phyloP scores from a whole-genome alignment of 2,113 vertebrate genomes.

The Trematomus loennbergii region DNA sequence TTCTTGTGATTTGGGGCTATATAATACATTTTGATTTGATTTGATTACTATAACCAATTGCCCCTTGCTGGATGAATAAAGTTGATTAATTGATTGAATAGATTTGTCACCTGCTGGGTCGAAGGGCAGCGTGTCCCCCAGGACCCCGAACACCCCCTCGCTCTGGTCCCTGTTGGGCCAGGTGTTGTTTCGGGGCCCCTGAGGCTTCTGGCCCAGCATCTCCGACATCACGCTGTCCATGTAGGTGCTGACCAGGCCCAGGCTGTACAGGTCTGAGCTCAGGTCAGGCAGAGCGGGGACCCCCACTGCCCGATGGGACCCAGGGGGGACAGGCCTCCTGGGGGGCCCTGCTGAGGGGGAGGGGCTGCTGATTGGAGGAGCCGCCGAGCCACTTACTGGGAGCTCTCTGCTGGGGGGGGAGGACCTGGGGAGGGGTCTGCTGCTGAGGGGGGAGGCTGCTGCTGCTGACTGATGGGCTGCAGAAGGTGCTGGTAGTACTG shows the following conservation, averaged over 20 bases:
- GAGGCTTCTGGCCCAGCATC: constrained; percentile 96
- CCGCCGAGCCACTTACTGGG: constrained; percentile 90
- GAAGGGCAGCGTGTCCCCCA: constrained; percentile 95
- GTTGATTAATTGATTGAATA: neutral
- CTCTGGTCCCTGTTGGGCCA: constrained; percentile 99
- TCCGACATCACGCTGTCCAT: constrained; percentile 98
- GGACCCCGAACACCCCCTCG: constrained; percentile 93
- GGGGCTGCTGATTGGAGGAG: constrained; percentile 88
- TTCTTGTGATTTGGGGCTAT: too few relatives aligned
- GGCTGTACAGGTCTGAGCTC: constrained; percentile 96
- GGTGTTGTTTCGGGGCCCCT: constrained; percentile 97
- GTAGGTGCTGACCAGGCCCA: constrained; percentile 97
- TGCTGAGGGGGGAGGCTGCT: constrained; percentile 79
- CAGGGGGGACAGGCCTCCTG: constrained; percentile 89
- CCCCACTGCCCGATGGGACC: constrained; percentile 92
- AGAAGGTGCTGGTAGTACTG: constrained; percentile 95
- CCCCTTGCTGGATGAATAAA: too few relatives aligned
- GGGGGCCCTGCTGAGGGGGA: constrained; percentile 81
- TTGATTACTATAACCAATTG: too few relatives aligned
- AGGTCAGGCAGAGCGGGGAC: constrained; percentile 90
- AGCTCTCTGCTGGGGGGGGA: constrained; percentile 82
- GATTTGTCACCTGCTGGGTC: constrained; percentile 93
- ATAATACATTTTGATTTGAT: too few relatives aligned
- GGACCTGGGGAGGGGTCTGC: constrained; percentile 80
- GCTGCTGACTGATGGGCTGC: constrained; percentile 90